Conservation (phyloP, 30 jellyfish, hydroid and myxozoan species). For the Turritopsis rubra region DNA sequence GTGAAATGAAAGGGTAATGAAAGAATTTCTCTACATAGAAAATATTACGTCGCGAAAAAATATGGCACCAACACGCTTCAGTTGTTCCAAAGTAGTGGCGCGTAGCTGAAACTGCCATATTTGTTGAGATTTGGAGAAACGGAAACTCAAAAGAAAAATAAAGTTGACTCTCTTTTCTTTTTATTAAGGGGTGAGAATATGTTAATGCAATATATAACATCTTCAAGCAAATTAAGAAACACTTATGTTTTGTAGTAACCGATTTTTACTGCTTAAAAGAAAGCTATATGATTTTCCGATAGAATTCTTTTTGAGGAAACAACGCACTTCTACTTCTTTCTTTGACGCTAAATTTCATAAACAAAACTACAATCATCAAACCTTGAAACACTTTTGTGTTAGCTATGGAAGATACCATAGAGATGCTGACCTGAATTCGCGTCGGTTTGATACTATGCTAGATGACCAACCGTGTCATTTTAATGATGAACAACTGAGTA, state of each 20-base stretch:
- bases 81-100: no score
- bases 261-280: neutral
- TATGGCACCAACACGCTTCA: no score
- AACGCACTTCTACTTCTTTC: neutral
- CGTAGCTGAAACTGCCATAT: no score
- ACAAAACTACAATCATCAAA: neutral
- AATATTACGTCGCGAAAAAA: no score
- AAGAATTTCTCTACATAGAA: no score
- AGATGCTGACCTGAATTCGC: neutral
- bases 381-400: neutral
- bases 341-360: neutral
- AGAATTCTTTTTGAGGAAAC: neutral
- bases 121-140: no score
- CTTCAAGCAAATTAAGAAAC: no score
- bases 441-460: neutral
- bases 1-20: no score
- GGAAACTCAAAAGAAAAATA: no score
- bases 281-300: neutral
- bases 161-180: no score
- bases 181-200: no score
- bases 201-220: no score
- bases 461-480: neutral
- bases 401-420: neutral
- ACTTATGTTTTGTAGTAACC: neutral
- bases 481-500: neutral